phyloP scores from a whole-genome alignment of 2,113 vertebrate species.

The Pterocles burchelli region DNA sequence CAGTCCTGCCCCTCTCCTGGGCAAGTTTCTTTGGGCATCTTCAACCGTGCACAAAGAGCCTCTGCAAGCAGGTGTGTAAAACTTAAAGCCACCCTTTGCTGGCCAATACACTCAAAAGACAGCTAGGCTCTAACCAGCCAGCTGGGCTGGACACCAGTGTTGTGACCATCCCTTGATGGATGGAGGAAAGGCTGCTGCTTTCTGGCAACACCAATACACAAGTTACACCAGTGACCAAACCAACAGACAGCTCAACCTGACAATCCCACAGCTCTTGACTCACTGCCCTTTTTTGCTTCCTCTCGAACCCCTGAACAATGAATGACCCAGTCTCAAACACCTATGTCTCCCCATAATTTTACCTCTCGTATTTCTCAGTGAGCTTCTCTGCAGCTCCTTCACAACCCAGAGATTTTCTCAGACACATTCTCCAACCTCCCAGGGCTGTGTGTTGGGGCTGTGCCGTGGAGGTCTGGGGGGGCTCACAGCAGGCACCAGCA shows the following conservation, averaged over 20 bases:
- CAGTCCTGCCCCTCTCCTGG: background rate
- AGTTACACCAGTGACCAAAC: background rate
- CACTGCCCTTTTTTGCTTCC: background rate
- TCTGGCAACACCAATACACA: fast-evolving
- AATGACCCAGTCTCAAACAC: background rate
- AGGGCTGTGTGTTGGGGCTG: background rate
- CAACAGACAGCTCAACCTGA: background rate
- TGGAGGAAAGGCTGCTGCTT: background rate
- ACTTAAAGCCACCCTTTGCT: background rate
- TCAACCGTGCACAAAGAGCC: background rate
- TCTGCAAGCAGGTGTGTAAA: background rate
- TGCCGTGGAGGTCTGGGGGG: background rate
- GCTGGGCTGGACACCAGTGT: background rate
- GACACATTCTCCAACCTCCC: background rate
- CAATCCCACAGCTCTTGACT: background rate
- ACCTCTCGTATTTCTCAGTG: background rate
- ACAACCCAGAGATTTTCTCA: background rate
- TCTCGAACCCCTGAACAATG: background rate
- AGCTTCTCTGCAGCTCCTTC: background rate
- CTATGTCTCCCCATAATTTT: background rate
- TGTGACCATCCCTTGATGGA: background rate
- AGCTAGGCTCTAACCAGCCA: background rate
- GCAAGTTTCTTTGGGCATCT: background rate
- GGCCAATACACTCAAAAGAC: background rate
- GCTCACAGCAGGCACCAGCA: background rate